phyloP scores from a whole-genome alignment of 2,113 vertebrate species.

The Acanthisitta chloris region DNA sequence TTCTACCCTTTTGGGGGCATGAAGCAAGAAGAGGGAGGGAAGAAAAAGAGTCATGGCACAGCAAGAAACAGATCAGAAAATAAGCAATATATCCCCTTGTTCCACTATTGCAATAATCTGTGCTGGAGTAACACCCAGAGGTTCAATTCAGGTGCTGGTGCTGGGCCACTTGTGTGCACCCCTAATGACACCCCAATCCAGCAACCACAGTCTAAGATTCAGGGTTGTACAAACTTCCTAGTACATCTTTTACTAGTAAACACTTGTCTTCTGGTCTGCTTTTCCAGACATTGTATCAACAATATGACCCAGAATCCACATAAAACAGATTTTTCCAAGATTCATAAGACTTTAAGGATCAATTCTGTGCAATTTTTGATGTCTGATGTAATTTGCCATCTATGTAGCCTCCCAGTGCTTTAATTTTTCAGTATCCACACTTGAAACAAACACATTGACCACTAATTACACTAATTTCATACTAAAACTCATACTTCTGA shows the following conservation, averaged over 20 bases:
- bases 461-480: background rate
- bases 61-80: background rate
- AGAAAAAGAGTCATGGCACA: background rate
- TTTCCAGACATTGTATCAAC: background rate
- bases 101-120: background rate
- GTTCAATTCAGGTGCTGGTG: background rate
- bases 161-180: background rate
- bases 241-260: background rate
- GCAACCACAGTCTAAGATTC: background rate
- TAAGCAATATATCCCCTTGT: background rate
- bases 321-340: background rate
- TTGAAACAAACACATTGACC: background rate
- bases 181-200: rapidly evolving
- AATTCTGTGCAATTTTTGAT: background rate
- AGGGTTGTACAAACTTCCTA: background rate
- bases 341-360: background rate
- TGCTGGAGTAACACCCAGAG: background rate
- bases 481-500: background rate
- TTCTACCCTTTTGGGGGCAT: background rate
- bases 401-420: background rate
- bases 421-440: background rate
- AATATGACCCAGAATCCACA: background rate
- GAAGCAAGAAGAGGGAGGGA: background rate
- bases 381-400: background rate
- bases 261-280: background rate